Evolutionary conservation across 2,888 invertebrate species (phyloP), one percentile per base, ranked within the genome.

Genomic region (Ligdia adustata): DNA sequence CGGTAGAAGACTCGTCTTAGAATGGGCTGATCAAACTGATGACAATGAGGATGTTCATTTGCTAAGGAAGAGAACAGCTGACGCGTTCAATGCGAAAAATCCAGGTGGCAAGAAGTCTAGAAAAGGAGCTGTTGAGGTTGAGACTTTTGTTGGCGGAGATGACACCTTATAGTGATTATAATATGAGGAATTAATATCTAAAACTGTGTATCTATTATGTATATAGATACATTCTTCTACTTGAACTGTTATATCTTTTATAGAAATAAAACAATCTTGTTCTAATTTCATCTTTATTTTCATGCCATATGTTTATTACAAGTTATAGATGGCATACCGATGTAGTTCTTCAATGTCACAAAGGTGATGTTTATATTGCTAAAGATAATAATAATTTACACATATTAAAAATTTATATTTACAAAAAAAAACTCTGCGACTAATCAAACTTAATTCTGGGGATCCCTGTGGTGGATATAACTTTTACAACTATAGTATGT

Each of bases 1-100:
- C 81, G 99, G 99, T 0, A 92, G 99, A 58, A 92, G 99, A 42
- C 90, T 99, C 65, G 98, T 98, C 0, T 86, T 99, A 49, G 99
- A 99, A 89, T 99, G 99, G 99, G 97, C 98, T 0, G 92, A 95
- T 44, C 92, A 94, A 34, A 93, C 94, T 20, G 90, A 90, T 46
- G 88, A 89, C 12, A 92, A 91, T 38, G 95, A 96, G 73, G 93
- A 93, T 54, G 91, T 99, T 4, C 94, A 94, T 7, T 92, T 95
- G 54, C 87, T 99, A 47, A 92, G 98, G 52, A 96, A 96, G 86
- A 93, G 97, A 66, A 97, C 98, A 0, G 97, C 97, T 0, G 92
- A 94, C 42, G 68, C 75, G 1, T 91, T 74, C 57, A 77, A 88
- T 43, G 82, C 88, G 0, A 78, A 74, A 52, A 54, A 74, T 1